Conservation (phyloP, 1,140 invertebrate genomes). For the Acromyrmex heyeri region DNA sequence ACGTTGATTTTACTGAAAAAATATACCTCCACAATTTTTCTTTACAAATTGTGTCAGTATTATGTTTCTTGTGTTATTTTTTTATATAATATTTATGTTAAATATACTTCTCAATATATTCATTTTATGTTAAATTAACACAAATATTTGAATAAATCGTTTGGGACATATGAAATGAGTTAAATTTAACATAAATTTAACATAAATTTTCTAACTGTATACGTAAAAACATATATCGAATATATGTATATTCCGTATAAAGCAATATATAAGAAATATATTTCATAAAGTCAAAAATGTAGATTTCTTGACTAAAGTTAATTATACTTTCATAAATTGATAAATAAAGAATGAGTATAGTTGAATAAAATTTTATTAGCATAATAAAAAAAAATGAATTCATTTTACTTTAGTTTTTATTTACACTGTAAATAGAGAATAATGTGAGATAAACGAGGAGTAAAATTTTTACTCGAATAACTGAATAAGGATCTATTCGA, state of each 20-base stretch:
- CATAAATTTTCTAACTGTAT: too few relatives aligned
- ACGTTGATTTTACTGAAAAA: too few relatives aligned
- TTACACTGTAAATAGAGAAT: slow-evolving; percentile 8
- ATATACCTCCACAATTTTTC: too few relatives aligned
- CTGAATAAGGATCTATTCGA: not conserved
- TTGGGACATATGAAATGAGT: too few relatives aligned
- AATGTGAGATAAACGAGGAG: not conserved
- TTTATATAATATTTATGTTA: too few relatives aligned
- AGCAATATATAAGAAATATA: not conserved
- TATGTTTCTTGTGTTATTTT: too few relatives aligned
- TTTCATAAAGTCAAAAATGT: not conserved
- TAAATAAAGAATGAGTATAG: not conserved
- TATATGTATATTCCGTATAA: not conserved
- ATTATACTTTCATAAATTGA: not conserved
- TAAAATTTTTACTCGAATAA: not conserved
- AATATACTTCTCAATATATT: too few relatives aligned
- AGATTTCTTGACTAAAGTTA: not conserved
- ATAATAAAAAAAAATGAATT: not conserved
- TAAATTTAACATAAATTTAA: too few relatives aligned
- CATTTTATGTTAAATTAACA: too few relatives aligned
- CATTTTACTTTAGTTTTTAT: not conserved
- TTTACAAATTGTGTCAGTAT: too few relatives aligned
- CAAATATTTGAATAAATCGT: too few relatives aligned
- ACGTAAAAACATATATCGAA: not conserved
- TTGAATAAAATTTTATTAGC: not conserved